Percentiles rank a stretch among this genome's conserved stretches.
Conservation (phyloP, 2,888 invertebrate genomes). For the Cephalotes varians region DNA sequence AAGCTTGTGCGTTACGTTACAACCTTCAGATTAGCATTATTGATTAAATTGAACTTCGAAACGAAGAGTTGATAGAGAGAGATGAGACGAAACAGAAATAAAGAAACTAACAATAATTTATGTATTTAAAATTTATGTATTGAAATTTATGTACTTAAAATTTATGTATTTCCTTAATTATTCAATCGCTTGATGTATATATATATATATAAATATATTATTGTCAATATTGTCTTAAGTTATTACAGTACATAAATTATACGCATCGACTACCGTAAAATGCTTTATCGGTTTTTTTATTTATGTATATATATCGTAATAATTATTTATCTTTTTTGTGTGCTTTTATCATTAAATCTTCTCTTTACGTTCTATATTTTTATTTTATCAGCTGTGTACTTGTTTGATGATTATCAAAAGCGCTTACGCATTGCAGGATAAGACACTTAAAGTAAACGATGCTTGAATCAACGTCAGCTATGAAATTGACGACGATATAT, state of each 20-base stretch:
- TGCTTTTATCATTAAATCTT: slow-evolving; percentile 4
- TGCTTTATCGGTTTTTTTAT: neutral
- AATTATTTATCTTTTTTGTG: neutral
- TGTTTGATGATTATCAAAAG: neutral
- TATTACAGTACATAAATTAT: neutral
- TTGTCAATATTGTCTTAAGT: neutral
- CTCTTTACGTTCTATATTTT: neutral
- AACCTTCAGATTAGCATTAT: slow-evolving; percentile 18
- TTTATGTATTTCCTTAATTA: neutral
- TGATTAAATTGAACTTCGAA: slow-evolving; percentile 25
- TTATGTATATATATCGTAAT: neutral
- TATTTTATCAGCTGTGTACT: neutral
- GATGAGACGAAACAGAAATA: neutral
- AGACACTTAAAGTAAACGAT: neutral
- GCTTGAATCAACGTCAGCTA: slow-evolving; percentile 7
- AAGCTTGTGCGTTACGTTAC: slow-evolving; percentile 9
- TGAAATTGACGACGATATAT: slow-evolving; percentile 21
- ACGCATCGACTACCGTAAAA: neutral
- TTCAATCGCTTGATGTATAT: neutral
- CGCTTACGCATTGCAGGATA: neutral
- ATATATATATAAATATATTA: neutral
- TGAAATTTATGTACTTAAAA: no score
- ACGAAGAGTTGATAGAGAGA: neutral
- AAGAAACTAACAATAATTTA: neutral
- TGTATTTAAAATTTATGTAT: no score